phyloP scores from a whole-genome alignment of 2,888 invertebrate genomes.

The Calliopum simillimum region DNA sequence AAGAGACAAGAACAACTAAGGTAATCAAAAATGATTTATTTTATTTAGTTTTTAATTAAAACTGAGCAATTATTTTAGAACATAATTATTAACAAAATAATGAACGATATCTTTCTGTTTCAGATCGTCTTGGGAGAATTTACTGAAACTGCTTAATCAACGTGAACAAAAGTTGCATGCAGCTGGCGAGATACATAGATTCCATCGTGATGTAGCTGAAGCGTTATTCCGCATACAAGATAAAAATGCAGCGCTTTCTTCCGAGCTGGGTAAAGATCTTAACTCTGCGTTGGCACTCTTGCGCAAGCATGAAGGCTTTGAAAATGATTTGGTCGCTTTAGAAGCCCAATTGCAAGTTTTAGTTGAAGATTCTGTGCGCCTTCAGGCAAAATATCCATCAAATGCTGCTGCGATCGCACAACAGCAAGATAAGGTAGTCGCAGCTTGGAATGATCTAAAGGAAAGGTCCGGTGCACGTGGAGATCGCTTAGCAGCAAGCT shows the following conservation, averaged over 20 bases:
- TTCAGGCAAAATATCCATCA: slow-evolving; percentile 90
- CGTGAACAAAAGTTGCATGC: slow-evolving; percentile 90
- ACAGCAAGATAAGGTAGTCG: slow-evolving; percentile 86
- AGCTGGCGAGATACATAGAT: slow-evolving; percentile 96
- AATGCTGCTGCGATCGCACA: slow-evolving; percentile 91
- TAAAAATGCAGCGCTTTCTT: slow-evolving; percentile 86
- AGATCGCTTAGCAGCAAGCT: slow-evolving; percentile 85
- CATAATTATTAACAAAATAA: neutral
- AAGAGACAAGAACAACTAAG: slow-evolving; percentile 87
- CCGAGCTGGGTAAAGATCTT: slow-evolving; percentile 83
- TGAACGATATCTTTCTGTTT: neutral
- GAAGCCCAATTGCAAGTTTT: slow-evolving; percentile 92
- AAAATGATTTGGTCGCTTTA: slow-evolving; percentile 91
- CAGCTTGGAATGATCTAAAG: slow-evolving; percentile 89
- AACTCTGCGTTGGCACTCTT: slow-evolving; percentile 86
- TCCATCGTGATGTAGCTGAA: slow-evolving; percentile 95
- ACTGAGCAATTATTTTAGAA: neutral
- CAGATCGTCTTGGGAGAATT: slow-evolving; percentile 87
- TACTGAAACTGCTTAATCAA: slow-evolving; percentile 87
- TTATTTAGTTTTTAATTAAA: neutral
- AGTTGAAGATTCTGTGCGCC: slow-evolving; percentile 90
- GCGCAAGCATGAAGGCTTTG: slow-evolving; percentile 90
- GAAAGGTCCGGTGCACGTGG: slow-evolving; percentile 83
- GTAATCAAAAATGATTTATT: slow-evolving; percentile 68
- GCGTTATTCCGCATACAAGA: slow-evolving; percentile 90